Conservation (phyloP, 2,113 vertebrate genomes). For the Poeciliopsis retropinna region DNA sequence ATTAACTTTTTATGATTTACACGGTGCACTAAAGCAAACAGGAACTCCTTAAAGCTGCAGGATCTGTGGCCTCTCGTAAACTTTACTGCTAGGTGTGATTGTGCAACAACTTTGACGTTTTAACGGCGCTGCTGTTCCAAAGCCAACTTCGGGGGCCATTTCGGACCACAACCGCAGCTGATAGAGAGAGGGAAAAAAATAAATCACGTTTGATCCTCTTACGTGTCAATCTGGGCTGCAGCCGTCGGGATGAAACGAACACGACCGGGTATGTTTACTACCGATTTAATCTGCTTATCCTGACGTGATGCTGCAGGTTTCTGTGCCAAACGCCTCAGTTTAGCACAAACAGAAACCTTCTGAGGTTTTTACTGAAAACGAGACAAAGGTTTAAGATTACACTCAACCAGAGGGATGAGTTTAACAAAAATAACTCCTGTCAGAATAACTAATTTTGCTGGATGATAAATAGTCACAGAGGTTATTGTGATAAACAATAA, state of each 20-base stretch:
- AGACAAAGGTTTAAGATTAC: background rate
- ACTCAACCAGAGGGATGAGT: background rate
- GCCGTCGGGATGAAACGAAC: slow-evolving; percentile 14
- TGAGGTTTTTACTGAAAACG: background rate
- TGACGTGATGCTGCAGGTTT: background rate
- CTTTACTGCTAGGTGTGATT: background rate
- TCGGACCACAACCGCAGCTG: slow-evolving; percentile 47
- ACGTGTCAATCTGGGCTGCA: slow-evolving; percentile 37
- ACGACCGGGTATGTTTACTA: background rate
- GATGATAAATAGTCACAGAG: too few species aligned
- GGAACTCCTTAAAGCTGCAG: background rate
- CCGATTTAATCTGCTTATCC: background rate
- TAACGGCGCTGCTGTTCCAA: background rate
- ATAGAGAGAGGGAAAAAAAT: slow-evolving; percentile 54
- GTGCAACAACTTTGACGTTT: slow-evolving; percentile 3
- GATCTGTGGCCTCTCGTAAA: background rate
- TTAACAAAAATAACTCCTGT: too few species aligned
- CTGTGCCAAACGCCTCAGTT: background rate
- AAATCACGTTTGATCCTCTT: slow-evolving; percentile 63
- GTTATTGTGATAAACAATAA: too few species aligned
- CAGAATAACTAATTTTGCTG: too few species aligned
- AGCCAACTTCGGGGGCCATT: slow-evolving; percentile 13
- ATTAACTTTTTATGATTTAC: background rate
- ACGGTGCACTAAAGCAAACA: background rate
- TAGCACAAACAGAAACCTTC: background rate